A percentile compares a stretch with the other conserved stretches of the same genome.
Conservation (phyloP, 2,113 vertebrate species). For the Pontoporia blainvillei region DNA sequence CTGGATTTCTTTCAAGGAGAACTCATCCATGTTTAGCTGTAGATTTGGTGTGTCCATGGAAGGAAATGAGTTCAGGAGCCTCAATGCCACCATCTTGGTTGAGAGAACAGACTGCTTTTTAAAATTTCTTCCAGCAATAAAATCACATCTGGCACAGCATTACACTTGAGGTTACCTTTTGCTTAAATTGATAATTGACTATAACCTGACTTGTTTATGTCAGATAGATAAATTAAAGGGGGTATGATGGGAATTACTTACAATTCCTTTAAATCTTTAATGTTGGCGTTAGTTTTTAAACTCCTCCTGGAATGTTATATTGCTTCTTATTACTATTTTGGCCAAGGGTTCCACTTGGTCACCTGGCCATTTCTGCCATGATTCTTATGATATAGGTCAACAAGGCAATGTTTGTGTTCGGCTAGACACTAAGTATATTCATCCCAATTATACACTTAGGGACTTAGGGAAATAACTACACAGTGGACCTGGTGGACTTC, state of each 20-base stretch:
- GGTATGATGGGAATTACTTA: neutral
- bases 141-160: neutral
- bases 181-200: neutral
- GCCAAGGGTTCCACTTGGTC: neutral
- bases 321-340: neutral
- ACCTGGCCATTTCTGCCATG: neutral
- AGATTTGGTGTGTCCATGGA: too few species aligned
- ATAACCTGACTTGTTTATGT: neutral
- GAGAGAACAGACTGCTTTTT: neutral
- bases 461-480: neutral
- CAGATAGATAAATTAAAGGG: neutral
- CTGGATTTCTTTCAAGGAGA: neutral
- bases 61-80: neutral
- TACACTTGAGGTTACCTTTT: neutral
- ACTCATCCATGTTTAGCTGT: neutral
- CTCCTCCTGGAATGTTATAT: neutral
- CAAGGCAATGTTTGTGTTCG: neutral
- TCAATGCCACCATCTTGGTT: neutral
- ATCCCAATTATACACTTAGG: neutral
- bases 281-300: neutral
- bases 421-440: neutral
- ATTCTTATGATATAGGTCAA: neutral
- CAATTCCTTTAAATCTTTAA: neutral
- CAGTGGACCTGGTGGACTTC: neutral
- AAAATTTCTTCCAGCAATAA: neutral